Conservation (phyloP, 2,888 invertebrate species). For the Lordiphosa andalusiaca region DNA sequence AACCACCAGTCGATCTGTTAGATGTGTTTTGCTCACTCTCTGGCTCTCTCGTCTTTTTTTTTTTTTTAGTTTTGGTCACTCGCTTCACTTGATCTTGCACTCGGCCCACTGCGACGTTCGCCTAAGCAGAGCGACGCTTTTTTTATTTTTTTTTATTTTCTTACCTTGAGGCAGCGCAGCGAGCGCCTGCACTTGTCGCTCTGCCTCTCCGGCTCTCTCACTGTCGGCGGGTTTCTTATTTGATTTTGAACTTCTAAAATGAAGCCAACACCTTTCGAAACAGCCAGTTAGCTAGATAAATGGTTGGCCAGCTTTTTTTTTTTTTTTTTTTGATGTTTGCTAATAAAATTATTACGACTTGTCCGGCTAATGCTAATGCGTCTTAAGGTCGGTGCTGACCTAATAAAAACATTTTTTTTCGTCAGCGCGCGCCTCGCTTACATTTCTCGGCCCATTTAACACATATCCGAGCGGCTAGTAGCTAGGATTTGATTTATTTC, state of each 20-base stretch:
- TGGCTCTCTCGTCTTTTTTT: constrained; percentile 20
- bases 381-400: constrained; percentile 61
- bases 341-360: constrained; percentile 70
- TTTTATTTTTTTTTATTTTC: constrained; percentile 2
- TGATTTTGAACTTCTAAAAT: constrained; percentile 56
- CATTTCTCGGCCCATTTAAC: constrained; percentile 69
- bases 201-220: constrained; percentile 2
- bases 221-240: constrained; percentile 27
- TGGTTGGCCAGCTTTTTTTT: constrained; percentile 11
- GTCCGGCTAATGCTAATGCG: constrained; percentile 61
- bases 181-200: constrained; percentile 56
- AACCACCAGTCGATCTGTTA: not conserved
- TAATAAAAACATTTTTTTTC: constrained; percentile 31
- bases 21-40: constrained; percentile 1
- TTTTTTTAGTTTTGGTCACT: constrained; percentile 38
- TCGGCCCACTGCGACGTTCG: constrained; percentile 21
- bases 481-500: constrained; percentile 58
- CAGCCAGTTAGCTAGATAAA: constrained; percentile 33
- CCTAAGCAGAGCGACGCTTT: constrained; percentile 30
- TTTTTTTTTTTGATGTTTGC: constrained; percentile 63
- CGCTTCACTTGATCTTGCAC: constrained; percentile 65
- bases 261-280: constrained; percentile 43
- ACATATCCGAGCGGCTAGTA: constrained; percentile 22
- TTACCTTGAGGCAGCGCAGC: constrained; percentile 55
- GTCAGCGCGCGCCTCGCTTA: constrained; percentile 42